These are phyloP conservation scores for Solea senegalensis DNA, from an alignment of 2,113 vertebrate genomes.

Conservation along the genomic window DNA sequence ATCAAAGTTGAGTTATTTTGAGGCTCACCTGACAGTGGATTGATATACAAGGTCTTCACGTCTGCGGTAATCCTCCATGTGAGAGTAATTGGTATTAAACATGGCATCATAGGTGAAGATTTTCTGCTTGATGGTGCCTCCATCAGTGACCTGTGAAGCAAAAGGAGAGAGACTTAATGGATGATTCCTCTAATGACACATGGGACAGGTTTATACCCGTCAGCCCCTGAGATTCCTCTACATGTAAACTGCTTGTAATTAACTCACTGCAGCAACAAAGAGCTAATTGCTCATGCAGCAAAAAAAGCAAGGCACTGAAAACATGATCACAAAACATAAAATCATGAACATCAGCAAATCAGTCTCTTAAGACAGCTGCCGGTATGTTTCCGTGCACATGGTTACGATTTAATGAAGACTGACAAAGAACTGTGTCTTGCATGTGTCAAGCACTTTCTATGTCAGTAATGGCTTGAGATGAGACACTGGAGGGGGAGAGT, in stretches of 20 bases:
- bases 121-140: conserved; percentile 98
- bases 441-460: conserved; percentile 60
- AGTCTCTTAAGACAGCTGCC: conserved; percentile 35
- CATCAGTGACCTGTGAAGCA: conserved; percentile 90
- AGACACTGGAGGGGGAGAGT: conserved; percentile 60
- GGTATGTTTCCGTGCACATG: conserved; percentile 30
- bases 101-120: conserved; percentile 98
- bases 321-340: neutral
- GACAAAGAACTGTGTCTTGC: conserved; percentile 53
- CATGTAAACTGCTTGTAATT: conserved; percentile 51
- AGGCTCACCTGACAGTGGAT: conserved; percentile 93
- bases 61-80: conserved; percentile 95
- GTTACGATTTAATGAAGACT: conserved; percentile 70
- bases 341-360: conserved; percentile 51
- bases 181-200: conserved; percentile 51
- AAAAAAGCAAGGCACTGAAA: conserved; percentile 30
- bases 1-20: neutral
- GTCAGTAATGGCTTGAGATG: conserved; percentile 73
- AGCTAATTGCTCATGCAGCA: conserved; percentile 50
- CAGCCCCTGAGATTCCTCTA: conserved; percentile 25
- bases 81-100: conserved; percentile 98
- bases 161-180: conserved; percentile 25
- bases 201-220: conserved; percentile 18
- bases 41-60: conserved; percentile 96
- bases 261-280: conserved; percentile 60